Evolutionary conservation across 1,140 invertebrate genomes (phyloP).

Genomic region (Drosophila yakuba): DNA sequence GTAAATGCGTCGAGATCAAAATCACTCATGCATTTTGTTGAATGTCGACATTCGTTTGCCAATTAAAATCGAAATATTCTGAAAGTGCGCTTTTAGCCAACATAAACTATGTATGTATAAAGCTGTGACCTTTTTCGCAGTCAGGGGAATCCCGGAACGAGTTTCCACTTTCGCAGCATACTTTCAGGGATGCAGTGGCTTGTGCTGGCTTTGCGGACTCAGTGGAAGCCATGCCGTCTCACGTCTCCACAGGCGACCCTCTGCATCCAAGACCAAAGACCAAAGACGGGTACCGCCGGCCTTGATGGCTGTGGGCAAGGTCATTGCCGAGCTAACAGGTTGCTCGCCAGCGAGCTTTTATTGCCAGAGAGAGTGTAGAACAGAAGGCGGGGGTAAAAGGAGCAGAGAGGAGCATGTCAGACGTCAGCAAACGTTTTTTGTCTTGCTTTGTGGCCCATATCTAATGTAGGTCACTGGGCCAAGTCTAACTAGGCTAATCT

Average conservation of each 20-base stretch:
- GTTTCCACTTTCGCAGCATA: background rate
- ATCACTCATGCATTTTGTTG: background rate
- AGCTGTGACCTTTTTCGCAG: background rate
- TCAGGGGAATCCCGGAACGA: background rate
- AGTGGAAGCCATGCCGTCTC: background rate
- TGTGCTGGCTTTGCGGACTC: background rate
- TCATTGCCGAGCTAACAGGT: conserved; percentile 39
- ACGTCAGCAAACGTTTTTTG: conserved; percentile 20
- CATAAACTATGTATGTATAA: too few species aligned
- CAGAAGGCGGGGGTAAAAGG: too few species aligned
- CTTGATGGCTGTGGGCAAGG: conserved; percentile 19
- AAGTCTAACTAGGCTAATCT: conserved; percentile 3
- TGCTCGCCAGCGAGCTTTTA: conserved; percentile 24
- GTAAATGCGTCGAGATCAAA: background rate
- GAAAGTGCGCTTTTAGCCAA: too few species aligned
- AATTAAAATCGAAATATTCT: too few species aligned
- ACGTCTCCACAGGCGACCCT: conserved; percentile 2
- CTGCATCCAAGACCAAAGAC: conserved; percentile 2
- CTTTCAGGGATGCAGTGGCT: background rate
- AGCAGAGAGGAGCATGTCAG: conserved; percentile 4
- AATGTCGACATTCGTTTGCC: too few species aligned
- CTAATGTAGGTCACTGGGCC: conserved; percentile 48
- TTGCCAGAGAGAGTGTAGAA: too few species aligned
- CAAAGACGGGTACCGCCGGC: background rate
- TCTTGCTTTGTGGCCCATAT: background rate